Base-by-base conservation (phyloP, 2,113 vertebrate genomes). In the Coryphaenoides rupestris region DNA sequence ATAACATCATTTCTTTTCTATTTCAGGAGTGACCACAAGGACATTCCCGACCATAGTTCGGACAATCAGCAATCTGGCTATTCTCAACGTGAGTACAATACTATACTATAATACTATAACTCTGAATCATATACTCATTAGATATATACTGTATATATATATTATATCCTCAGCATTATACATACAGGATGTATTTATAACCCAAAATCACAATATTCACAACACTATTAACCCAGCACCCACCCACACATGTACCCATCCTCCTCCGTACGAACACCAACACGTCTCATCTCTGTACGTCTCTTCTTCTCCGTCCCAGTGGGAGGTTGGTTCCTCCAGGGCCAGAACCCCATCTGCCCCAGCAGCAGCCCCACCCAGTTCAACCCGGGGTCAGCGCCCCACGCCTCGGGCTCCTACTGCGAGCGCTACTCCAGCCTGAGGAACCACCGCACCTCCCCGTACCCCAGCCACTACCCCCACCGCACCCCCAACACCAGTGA, bases 331-430 rank as follows among this genome's bases (percentile, higher is more conserved):
- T 92, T 92, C 74, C 75, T 92, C 53, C 91, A 91, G 0, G 85
- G 87, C 47, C 91, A 90, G 64, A 81, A 72, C 52, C 82, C 91
- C 7, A 89, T 92, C 65, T 91, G 91, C 77, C 89, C 90, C 72
- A 91, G 85, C 83, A 90, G 85, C 80, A 90, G 89, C 75, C 91
- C 90, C 1, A 86, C 90, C 15, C 90, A 91, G 81, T 92, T 92
- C 80, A 87, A 78, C 0, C n/a, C n/a, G n/a, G 66, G 82, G n/a
- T 68, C 82, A 0, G 83, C 79, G 0, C 86, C 76, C 53, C 90
- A 91, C 76, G 87, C 91, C 1, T 89, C 91, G 0, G 83, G 89
- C 40, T 90, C 91, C 4, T 92, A 92, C 84, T 92, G 91, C 5
- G 90, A 92, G 76, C 87, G 90, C 33, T 92, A 91, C 80, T 90